Evolutionary conservation across 2,888 invertebrate genomes (phyloP).

Genomic region (Cactoblastis cactorum): DNA sequence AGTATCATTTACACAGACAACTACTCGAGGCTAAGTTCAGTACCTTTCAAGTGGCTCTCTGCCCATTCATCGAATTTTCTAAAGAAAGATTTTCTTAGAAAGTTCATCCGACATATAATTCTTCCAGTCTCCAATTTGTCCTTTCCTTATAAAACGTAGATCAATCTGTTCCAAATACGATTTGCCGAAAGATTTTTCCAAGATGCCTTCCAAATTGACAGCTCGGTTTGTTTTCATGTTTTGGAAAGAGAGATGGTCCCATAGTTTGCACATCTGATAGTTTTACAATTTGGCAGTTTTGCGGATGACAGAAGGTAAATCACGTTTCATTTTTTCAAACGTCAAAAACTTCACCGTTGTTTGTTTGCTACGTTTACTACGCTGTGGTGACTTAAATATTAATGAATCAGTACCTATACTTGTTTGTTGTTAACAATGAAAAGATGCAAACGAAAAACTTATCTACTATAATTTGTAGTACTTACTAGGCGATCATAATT

Average conservation of each 20-base stretch:
- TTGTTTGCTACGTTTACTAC: too few relatives aligned
- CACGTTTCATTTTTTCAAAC: too few relatives aligned
- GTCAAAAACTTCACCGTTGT: too few relatives aligned
- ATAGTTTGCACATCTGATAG: slow-evolving; percentile 82
- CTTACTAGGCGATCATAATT: too few relatives aligned
- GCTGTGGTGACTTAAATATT: too few relatives aligned
- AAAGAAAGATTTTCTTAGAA: too few relatives aligned
- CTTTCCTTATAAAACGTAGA: slow-evolving; percentile 85
- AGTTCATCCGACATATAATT: slow-evolving; percentile 87
- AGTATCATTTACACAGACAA: background rate
- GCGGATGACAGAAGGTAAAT: too few relatives aligned
- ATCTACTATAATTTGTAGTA: too few relatives aligned
- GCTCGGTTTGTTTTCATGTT: slow-evolving; percentile 90
- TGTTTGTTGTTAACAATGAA: too few relatives aligned
- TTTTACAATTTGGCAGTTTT: slow-evolving; percentile 86
- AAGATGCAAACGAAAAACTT: too few relatives aligned
- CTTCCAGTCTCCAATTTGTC: slow-evolving; percentile 89
- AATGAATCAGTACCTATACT: too few relatives aligned
- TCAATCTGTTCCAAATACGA: slow-evolving; percentile 70
- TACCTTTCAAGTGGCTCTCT: slow-evolving; percentile 79
- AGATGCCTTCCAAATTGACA: slow-evolving; percentile 84
- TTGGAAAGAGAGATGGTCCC: slow-evolving; percentile 87
- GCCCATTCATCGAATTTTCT: slow-evolving; percentile 86
- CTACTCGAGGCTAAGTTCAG: slow-evolving; percentile 79
- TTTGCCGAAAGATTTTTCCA: slow-evolving; percentile 74